Percentiles rank a stretch among this genome's conserved stretches.
Evolutionary conservation across 2,113 vertebrate species (phyloP).

Genomic region (Chamaetylas fuelleborni): DNA sequence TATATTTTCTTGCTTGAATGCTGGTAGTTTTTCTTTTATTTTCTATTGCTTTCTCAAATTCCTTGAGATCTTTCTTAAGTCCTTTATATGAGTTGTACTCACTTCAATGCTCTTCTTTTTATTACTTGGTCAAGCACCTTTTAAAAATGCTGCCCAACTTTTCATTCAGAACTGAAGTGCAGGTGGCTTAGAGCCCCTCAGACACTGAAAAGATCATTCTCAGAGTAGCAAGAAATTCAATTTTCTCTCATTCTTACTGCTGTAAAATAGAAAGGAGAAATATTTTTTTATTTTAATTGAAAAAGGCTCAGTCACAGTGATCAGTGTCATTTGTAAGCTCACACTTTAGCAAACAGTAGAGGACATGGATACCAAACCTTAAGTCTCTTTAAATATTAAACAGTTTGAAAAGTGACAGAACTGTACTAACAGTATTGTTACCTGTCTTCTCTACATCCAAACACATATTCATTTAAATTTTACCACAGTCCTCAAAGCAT

Average conservation of each 20-base stretch:
- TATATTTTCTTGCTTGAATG: background rate
- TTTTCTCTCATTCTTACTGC: background rate
- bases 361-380: background rate
- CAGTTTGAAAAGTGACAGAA: background rate
- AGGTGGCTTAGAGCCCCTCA: background rate
- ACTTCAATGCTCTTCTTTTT: background rate
- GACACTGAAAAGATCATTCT: background rate
- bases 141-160: background rate
- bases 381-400: background rate
- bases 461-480: background rate
- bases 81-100: background rate
- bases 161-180: background rate
- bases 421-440: background rate
- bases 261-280: background rate
- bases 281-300: background rate
- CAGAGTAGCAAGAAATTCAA: background rate
- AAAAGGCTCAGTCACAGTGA: background rate
- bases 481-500: background rate
- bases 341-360: background rate
- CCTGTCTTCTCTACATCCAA: background rate
- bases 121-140: background rate
- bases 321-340: background rate
- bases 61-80: background rate
- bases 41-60: background rate
- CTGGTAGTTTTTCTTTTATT: background rate